Evolutionary conservation across 2,113 vertebrate species (phyloP), one percentile per base, ranked within the genome.

Genomic region (Stictonetta naevosa): DNA sequence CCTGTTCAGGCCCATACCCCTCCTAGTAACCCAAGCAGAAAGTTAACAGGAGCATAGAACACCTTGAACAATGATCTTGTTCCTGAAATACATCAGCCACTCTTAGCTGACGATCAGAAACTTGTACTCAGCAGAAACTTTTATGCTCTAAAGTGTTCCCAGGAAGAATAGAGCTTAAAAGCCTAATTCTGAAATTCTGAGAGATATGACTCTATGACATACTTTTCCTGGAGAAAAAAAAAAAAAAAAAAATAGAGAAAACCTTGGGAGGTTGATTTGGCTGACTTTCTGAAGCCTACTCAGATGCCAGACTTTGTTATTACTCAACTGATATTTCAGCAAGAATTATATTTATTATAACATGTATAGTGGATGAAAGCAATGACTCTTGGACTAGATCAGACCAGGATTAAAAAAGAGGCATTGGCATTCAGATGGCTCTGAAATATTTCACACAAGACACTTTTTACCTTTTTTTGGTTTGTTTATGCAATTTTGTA

Each of bases 1-100:
- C 55, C 28, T 6, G 5, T 62, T 72, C 53, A 53, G 19, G 42
- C 3, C 22, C 20, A 25, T 72, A 11, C 26, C 31, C 12, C 48
- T 84, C 26, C 19, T 11, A 59, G 11, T 53, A 34, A 0, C 0
- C 7, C 0, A 0, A 82, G 31, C 15, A 87, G 18, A 75, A 79
- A 22, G 3, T 17, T n/a, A 31, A 64, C 9, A 88, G 26, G 22
- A 22, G 23, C 58, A 66, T 0, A 3, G 46, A 75, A 33, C 2
- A 68, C 5, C 3, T n/a, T 63, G 29, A 83, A 46, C 25, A 66
- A 48, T 29, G 19, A 18, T 2, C 2, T 84, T 36, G 34, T 72
- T 29, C 42, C 60, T 68, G 29, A 87, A 89, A 82, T 44, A 38
- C 10, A 38, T 64, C 34, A 58, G 29, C 21, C 21, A 18, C 74